Evolutionary conservation across 30 jellyfish, hydroid and myxozoan genomes (phyloP), one percentile per base, ranked within the genome.

Genomic region (Sanderia malayensis): DNA sequence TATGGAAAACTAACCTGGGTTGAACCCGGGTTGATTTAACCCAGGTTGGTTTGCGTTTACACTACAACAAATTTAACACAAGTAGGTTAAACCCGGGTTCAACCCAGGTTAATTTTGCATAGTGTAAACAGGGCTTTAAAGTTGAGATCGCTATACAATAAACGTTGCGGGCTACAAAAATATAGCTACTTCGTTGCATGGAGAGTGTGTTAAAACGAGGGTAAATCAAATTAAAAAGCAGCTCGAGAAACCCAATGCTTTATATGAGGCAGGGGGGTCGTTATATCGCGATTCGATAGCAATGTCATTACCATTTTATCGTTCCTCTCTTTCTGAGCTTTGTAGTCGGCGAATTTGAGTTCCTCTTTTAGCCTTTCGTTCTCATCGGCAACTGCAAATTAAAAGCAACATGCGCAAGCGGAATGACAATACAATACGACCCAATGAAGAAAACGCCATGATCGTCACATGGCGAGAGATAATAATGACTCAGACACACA

Each of bases 291-390:
- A 67, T 67, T 0, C 1, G 18, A 0, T 31, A 15, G 41, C 37
- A 17, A 1, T 15, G 32, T 26, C 7, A 92, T 63, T 61, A 93
- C 99, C 83, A 85, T 70, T 44, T 92, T 92, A 44, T 79, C 70
- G 58, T 93, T 86, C 44, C 99, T 52, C 41, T 93, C 99, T 57
- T 93, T 93, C 22, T 83, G 76, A 20, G 99, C 61, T 63, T 93
- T 86, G 67, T 79, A 75, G 60, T 93, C 99, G 74, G 96, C 96
- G 61, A 65, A 93, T 31, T 72, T 85, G 19, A 93, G 76, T 59
- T 93, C 99, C 31, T 93, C 95, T 49, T 85, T 93, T 62, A 93
- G 67, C 65, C 85, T 80, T 33, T 79, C 89, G 62, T 93, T 93
- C 73, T 84, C 96, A 23, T 73, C 83, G 4, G 89, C 96, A 68